Conservation (phyloP, 2,888 invertebrate species). For the Nephrotoma guestfalica region DNA sequence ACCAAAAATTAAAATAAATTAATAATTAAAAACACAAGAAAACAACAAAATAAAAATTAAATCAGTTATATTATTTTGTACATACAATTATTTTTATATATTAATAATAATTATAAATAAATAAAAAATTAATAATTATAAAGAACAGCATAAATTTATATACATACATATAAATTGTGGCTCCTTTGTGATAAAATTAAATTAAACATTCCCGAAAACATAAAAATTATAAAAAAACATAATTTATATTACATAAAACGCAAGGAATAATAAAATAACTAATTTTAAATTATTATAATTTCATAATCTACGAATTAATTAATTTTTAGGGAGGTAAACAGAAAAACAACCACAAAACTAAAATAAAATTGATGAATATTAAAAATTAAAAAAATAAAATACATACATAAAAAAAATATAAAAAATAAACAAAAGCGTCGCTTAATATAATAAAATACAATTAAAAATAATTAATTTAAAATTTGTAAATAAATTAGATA, state of each 20-base stretch:
- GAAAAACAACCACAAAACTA: background rate
- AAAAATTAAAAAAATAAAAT: background rate
- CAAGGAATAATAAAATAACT: background rate
- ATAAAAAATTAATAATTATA: background rate
- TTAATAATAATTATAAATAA: background rate
- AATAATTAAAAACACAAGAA: background rate
- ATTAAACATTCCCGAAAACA: background rate
- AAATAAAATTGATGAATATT: background rate
- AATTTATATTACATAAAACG: background rate
- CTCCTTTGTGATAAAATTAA: conserved; percentile 1
- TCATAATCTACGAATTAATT: background rate
- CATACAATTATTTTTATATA: background rate
- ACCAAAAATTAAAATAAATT: background rate
- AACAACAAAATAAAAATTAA: background rate
- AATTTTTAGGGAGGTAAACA: background rate
- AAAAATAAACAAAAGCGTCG: background rate
- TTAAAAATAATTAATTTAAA: background rate
- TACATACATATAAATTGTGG: background rate
- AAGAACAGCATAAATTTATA: background rate
- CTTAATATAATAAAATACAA: background rate
- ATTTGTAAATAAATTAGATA: background rate
- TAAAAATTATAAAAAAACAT: background rate
- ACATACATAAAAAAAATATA: background rate
- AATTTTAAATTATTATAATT: background rate
- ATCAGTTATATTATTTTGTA: background rate